Evolutionary conservation across 2,797 vertebrate species (phyloP).

Genomic region (Sternotherus odoratus): DNA sequence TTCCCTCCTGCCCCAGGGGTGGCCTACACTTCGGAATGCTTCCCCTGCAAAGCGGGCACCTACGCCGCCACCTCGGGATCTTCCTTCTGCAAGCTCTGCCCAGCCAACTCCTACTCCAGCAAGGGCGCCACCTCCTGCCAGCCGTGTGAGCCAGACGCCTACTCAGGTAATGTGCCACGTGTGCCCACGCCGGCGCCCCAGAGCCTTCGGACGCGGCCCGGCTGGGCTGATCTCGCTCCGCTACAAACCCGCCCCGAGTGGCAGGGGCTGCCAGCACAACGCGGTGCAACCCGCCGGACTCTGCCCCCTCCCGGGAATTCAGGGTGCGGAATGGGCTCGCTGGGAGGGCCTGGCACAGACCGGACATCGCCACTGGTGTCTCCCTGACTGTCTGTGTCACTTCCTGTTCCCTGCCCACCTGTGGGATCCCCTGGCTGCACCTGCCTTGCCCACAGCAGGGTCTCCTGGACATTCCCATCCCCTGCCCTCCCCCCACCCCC

Average conservation of each 20-base stretch:
- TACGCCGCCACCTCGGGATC: constrained; percentile 86
- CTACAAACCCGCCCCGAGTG: background rate
- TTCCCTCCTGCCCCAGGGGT: constrained; percentile 84
- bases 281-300: background rate
- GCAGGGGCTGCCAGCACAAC: background rate
- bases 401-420: background rate
- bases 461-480: background rate
- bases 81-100: constrained; percentile 87
- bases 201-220: background rate
- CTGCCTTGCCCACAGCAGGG: background rate
- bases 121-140: constrained; percentile 91
- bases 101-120: constrained; percentile 87
- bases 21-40: constrained; percentile 97
- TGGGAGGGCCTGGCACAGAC: background rate
- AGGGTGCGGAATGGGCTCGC: background rate
- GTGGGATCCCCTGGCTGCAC: background rate
- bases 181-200: background rate
- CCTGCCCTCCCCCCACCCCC: background rate
- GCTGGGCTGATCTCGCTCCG: background rate
- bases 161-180: constrained; percentile 83
- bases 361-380: background rate
- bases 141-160: constrained; percentile 85
- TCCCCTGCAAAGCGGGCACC: constrained; percentile 95
- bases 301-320: too few species aligned
- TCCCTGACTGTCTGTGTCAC: background rate